Base-by-base conservation (phyloP, 1,140 invertebrate species). In the Diabrotica undecimpunctata region DNA sequence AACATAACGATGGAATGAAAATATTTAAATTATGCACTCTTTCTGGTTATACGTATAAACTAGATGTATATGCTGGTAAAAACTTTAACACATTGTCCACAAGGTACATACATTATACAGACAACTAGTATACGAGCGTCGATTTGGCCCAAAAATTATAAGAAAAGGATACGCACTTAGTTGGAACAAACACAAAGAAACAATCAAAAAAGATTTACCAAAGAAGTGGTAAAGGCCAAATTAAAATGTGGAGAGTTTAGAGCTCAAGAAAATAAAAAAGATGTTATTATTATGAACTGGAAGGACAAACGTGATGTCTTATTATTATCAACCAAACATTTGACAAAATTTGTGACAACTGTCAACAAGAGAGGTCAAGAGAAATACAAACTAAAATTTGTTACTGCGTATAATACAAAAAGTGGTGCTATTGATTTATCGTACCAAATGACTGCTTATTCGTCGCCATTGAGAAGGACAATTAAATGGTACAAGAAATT, bases 91-190 rank as follows among this genome's bases (percentile, higher is more conserved):
- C 12, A 8, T 7, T 54, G n/a, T 79, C 7, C 37, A 74, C 67
- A 70, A 67, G 61, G 76, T 71, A 50, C 64, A 70, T 54, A 70
- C 66, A 11, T 38, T 70, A 51, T 70, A 71, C 69, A 9, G 64
- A 65, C 65, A 75, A 65, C 64, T 80, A 72, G 72, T 81, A 77
- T 60, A 77, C 71, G 46, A 79, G 78, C 69, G 69, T 80, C 64
- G 46, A 74, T 56, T 69, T 82, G 62, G 76, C 79, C 56, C 61
- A 78, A 61, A 67, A 71, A 66, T 69, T 80, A 70, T 64, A 80
- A 62, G 61, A 72, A 41, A 76, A 72, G 61, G 70, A 81, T 62
- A 83, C 75, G 7, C 77, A 83, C 77, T 72, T 78, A 7, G 68
- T 78, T 64, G 77, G 7, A 46, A 46, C 39, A 46, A 46, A 8